These are phyloP conservation scores for Neomorphus geoffroyi DNA, from an alignment of 2,797 vertebrate species.

Conservation along the genomic window DNA sequence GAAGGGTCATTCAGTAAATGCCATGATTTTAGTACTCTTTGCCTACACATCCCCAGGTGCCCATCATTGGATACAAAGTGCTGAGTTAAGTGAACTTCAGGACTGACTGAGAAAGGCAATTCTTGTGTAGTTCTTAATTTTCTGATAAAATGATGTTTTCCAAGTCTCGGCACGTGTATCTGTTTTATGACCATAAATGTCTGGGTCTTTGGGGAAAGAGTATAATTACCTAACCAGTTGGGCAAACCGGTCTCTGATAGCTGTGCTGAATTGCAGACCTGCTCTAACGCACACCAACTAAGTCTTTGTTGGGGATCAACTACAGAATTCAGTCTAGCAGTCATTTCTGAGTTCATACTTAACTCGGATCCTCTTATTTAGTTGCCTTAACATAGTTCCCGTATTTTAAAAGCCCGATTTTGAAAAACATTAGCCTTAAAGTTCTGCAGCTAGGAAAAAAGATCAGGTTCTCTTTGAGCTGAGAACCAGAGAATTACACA, in stretches of 20 bases:
- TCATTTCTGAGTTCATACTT: not conserved
- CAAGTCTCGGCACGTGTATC: not conserved
- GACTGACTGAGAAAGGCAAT: not conserved
- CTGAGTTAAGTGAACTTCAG: not conserved
- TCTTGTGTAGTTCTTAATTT: not conserved
- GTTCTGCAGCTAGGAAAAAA: constrained; percentile 30
- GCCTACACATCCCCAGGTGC: not conserved
- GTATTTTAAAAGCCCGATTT: constrained; percentile 7
- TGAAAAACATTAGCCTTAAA: constrained; percentile 31
- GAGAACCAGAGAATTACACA: constrained; percentile 22
- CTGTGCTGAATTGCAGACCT: not conserved
- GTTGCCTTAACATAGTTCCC: not conserved
- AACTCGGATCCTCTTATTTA: not conserved
- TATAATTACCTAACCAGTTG: not conserved
- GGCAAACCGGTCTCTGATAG: not conserved
- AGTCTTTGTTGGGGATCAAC: not conserved
- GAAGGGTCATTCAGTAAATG: not conserved
- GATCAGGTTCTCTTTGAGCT: constrained; percentile 20
- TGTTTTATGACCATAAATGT: not conserved
- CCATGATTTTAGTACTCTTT: not conserved
- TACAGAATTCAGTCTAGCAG: not conserved
- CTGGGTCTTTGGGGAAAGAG: not conserved
- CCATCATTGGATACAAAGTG: not conserved
- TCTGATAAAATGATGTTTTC: not conserved
- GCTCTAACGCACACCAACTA: not conserved